Evolutionary conservation across 2,113 vertebrate genomes (phyloP).

Genomic region (Phainopepla nitens): DNA sequence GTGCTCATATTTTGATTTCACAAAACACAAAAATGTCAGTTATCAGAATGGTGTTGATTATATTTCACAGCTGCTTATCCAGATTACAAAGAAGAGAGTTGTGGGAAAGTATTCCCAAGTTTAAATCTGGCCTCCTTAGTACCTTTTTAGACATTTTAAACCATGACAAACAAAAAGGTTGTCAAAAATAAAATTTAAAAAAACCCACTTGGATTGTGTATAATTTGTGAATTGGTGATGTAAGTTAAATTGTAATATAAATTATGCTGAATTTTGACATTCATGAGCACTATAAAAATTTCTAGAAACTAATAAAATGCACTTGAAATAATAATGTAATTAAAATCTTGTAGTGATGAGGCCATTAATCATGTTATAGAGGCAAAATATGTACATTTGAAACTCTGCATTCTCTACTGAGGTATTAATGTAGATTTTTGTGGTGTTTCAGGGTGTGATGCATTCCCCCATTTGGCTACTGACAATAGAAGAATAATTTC

Average conservation of each 20-base stretch:
- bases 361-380: neutral
- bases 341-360: neutral
- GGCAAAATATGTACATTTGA: neutral
- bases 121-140: slow-evolving; percentile 28
- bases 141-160: slow-evolving; percentile 32
- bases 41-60: slow-evolving; percentile 50
- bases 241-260: neutral
- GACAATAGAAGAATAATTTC: neutral
- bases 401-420: neutral
- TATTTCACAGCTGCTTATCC: slow-evolving; percentile 51
- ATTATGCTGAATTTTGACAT: neutral
- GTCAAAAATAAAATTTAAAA: neutral
- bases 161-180: slow-evolving; percentile 6
- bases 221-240: neutral
- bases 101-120: slow-evolving; percentile 42
- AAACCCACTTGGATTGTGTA: neutral
- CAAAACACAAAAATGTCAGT: neutral
- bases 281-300: neutral
- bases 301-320: neutral
- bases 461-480: neutral
- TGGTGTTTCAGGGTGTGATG: neutral
- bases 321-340: neutral
- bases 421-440: neutral
- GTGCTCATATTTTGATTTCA: slow-evolving; percentile 38
- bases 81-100: slow-evolving; percentile 20